phyloP scores from a whole-genome alignment of 2,888 invertebrate genomes.

The Tryphoninae sp. region DNA sequence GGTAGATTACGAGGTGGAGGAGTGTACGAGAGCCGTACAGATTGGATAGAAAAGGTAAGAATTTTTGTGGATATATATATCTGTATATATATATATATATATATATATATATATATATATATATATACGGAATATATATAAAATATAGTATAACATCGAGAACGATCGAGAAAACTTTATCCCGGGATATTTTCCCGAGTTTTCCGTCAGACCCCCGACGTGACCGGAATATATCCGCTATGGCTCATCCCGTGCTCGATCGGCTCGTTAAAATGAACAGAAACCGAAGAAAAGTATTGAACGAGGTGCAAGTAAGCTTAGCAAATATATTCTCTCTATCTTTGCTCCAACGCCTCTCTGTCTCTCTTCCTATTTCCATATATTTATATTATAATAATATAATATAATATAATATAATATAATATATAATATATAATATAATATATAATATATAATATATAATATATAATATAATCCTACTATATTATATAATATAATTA shows the following conservation, averaged over 20 bases:
- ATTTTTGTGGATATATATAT: slow-evolving; percentile 4
- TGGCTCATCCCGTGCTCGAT: slow-evolving; percentile 4
- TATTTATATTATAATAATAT: too few species aligned
- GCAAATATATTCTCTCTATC: slow-evolving; percentile 4
- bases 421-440: too few species aligned
- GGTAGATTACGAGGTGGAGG: slow-evolving; percentile 50
- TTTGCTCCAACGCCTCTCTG: background rate
- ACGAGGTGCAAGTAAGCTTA: background rate
- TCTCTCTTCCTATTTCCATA: too few species aligned
- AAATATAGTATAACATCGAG: slow-evolving; percentile 42
- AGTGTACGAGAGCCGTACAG: slow-evolving; percentile 23
- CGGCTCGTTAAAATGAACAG: slow-evolving; percentile 47
- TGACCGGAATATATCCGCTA: slow-evolving; percentile 25
- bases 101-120: slow-evolving; percentile 19
- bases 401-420: too few species aligned
- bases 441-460: too few species aligned
- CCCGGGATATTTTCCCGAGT: slow-evolving; percentile 46
- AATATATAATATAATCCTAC: too few species aligned
- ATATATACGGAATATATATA: slow-evolving; percentile 7
- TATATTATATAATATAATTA: too few species aligned
- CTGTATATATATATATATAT: slow-evolving; percentile 16
- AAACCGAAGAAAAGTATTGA: background rate
- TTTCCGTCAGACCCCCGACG: slow-evolving; percentile 16
- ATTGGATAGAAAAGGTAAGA: slow-evolving; percentile 18
- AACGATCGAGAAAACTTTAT: slow-evolving; percentile 59